These are phyloP conservation scores for Parapsyche elsis DNA, from an alignment of 1,140 invertebrate species.

Conservation along the genomic window DNA sequence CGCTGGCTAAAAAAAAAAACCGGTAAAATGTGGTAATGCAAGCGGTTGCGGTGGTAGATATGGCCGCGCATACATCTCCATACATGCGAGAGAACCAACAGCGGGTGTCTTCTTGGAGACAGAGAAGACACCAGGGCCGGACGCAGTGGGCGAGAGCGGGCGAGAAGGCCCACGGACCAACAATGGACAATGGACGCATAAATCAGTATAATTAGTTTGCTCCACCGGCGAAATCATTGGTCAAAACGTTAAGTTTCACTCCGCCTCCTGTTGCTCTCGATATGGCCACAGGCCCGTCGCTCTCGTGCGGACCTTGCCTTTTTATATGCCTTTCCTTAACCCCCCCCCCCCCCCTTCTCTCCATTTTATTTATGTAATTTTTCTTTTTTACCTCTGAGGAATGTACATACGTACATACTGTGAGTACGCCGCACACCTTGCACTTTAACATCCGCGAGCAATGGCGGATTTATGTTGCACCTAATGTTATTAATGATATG, in stretches of 20 bases:
- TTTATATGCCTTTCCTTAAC: neutral
- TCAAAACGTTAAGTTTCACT: conserved; percentile 63
- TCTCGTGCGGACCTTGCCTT: neutral
- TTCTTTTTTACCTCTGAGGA: neutral
- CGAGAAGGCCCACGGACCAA: conserved; percentile 60
- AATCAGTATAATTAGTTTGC: conserved; percentile 70
- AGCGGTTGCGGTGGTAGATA: too few relatives aligned
- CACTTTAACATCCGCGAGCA: too few relatives aligned
- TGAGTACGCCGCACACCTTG: too few relatives aligned
- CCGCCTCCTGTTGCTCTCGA: conserved; percentile 61
- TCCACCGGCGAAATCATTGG: conserved; percentile 67
- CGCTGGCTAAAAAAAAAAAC: too few relatives aligned
- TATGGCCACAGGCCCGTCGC: conserved; percentile 43
- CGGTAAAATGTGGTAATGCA: too few relatives aligned
- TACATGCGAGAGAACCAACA: too few relatives aligned
- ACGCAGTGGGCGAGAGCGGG: conserved; percentile 12
- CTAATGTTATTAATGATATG: neutral
- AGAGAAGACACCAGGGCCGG: too few relatives aligned
- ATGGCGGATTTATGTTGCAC: too few relatives aligned
- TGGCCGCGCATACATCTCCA: too few relatives aligned
- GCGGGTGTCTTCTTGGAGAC: too few relatives aligned
- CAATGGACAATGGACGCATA: conserved; percentile 69
- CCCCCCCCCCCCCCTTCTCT: neutral
- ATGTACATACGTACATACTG: too few relatives aligned
- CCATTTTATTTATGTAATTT: neutral